Evolutionary conservation across 2,113 vertebrate species (phyloP).

Genomic region (Balaeniceps rex): DNA sequence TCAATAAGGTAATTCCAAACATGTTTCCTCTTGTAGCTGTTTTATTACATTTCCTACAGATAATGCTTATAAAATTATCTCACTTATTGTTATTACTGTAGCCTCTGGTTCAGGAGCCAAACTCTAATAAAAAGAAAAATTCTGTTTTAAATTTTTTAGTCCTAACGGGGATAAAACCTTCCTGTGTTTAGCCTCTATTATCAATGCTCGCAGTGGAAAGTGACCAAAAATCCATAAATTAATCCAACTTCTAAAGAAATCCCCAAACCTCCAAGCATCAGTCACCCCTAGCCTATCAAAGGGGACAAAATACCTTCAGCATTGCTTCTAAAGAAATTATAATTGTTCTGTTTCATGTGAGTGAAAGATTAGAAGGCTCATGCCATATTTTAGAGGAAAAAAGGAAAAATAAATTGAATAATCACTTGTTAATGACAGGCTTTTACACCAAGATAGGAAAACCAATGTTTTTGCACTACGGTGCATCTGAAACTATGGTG

Average conservation of each 20-base stretch:
- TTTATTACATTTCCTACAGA: constrained; percentile 59
- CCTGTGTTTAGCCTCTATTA: background rate
- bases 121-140: constrained; percentile 36
- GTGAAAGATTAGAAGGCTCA: background rate
- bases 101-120: constrained; percentile 25
- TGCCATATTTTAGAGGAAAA: background rate
- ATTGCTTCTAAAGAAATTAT: background rate
- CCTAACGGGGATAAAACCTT: background rate
- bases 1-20: constrained; percentile 34
- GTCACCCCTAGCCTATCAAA: background rate
- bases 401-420: background rate
- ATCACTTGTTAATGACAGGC: background rate
- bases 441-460: constrained; percentile 9
- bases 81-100: constrained; percentile 1
- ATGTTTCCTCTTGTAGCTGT: constrained; percentile 32
- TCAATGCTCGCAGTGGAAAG: background rate
- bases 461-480: background rate
- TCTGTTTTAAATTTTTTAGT: background rate
- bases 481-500: background rate
- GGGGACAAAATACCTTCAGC: background rate
- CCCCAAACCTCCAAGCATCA: background rate
- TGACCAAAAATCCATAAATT: background rate
- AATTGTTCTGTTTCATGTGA: constrained; percentile 1
- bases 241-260: background rate
- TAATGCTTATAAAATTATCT: constrained; percentile 57